A percentile compares a stretch with the other conserved stretches of the same genome.
Conservation (phyloP, 1,140 invertebrate genomes). For the Solenopsis fugax region DNA sequence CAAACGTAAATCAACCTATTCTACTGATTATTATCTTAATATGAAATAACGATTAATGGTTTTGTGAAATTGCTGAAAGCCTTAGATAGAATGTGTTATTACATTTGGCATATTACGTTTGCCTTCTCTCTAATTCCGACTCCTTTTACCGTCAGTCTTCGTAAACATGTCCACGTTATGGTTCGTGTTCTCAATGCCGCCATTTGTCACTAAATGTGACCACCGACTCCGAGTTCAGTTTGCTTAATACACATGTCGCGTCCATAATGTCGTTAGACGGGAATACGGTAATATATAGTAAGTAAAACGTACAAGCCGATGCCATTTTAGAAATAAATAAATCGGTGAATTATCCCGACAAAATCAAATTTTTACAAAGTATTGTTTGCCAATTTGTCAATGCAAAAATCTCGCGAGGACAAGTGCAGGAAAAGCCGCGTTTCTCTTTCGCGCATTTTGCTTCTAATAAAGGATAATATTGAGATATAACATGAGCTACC, state of each 20-base stretch:
- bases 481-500: not conserved
- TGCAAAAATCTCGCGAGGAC: not conserved
- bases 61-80: not conserved
- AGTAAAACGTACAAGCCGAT: no score
- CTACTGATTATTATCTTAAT: not conserved
- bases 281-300: not conserved
- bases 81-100: constrained; percentile 12
- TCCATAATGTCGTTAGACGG: constrained; percentile 23
- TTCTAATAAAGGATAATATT: constrained; percentile 23
- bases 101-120: not conserved
- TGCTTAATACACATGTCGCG: constrained; percentile 27
- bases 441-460: not conserved
- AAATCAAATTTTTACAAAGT: not conserved
- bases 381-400: not conserved
- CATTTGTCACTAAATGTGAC: constrained; percentile 25
- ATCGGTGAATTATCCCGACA: not conserved
- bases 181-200: not conserved
- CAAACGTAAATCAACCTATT: not conserved
- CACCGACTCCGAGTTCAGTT: constrained; percentile 14
- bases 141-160: not conserved
- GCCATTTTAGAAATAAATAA: constrained; percentile 2
- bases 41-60: not conserved
- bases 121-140: not conserved
- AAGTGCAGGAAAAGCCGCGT: not conserved
- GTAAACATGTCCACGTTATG: not conserved